These are phyloP conservation scores for Diarsia brunnea DNA, from an alignment of 2,888 invertebrate species.

Conservation along the genomic window DNA sequence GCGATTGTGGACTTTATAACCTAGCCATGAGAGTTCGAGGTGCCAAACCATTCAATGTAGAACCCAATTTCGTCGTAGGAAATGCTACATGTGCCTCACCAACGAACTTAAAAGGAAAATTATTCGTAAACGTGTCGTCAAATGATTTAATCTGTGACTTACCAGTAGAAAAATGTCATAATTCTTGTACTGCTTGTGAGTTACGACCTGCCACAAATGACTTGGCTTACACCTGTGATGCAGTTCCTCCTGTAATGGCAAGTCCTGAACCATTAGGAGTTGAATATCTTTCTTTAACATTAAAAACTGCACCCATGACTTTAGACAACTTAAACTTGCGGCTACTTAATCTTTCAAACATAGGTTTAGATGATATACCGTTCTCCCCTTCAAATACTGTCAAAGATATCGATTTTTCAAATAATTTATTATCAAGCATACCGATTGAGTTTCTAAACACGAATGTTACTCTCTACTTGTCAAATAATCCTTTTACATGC, in stretches of 20 bases:
- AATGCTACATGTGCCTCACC: constrained; percentile 50
- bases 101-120: background rate
- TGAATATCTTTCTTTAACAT: background rate
- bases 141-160: constrained; percentile 33
- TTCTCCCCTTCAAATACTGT: constrained; percentile 38
- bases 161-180: background rate
- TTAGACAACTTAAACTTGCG: constrained; percentile 15
- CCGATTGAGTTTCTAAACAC: constrained; percentile 38
- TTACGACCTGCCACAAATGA: constrained; percentile 7
- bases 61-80: constrained; percentile 23
- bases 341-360: constrained; percentile 39
- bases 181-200: constrained; percentile 26
- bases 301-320: background rate
- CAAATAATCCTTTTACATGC: constrained; percentile 49
- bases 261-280: background rate
- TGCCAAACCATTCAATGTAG: accelerated
- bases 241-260: constrained; percentile 20
- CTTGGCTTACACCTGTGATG: constrained; percentile 28
- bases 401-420: constrained; percentile 45
- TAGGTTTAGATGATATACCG: constrained; percentile 24
- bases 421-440: constrained; percentile 41
- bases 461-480: constrained; percentile 41
- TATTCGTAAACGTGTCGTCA: constrained; percentile 13
- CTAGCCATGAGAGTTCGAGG: constrained; percentile 44
- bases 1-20: constrained; percentile 72